Evolutionary conservation across 2,113 vertebrate genomes (phyloP), one percentile per base, ranked within the genome.

Genomic region (Salvelinus namaycush): DNA sequence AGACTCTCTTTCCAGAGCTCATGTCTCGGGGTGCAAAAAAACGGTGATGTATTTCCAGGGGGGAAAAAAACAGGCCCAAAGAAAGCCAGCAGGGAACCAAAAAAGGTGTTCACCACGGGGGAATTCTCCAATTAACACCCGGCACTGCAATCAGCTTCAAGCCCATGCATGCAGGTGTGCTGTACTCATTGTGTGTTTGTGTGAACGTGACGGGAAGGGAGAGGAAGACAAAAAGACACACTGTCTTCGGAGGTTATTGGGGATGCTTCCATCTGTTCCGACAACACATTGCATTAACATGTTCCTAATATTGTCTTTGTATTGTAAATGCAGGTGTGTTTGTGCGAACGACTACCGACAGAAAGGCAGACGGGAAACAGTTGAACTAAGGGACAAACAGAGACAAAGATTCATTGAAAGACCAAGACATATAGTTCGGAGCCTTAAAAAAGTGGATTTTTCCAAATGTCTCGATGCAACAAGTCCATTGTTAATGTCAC

Each of bases 81-180:
- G 72, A n/a, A 49, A 71, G 6, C 29, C 24, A 51, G 34, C 14
- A 16, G 66, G 54, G 68, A 78, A 18, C 65, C 76, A 73, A 70
- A 75, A 75, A 72, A 85, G 73, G 39, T 85, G 80, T 75, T 75
- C 57, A 72, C 65, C 84, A 75, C 29, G 6, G 74, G 80, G 87
- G 79, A 87, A 66, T 76, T 57, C 39, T 22, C 82, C 83, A 87
- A 87, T 89, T 89, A 88, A 87, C 86, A 89, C 86, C 83, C 34
- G 5, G 66, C 68, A 73, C 67, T 29, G 73, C 29, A 70, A 22
- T 51, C 44, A 73, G 66, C 24, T 76, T 76, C 80, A 85, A 75
- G 84, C 80, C 70, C 34, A 6, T 57, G 70, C 76, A 78, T 80
- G 76, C 65, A 76, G 70, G 59, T 20, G 34, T 66, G 57, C 68